Base-by-base conservation (phyloP, 2,888 invertebrate species). In the Cheilosia vernalis region DNA sequence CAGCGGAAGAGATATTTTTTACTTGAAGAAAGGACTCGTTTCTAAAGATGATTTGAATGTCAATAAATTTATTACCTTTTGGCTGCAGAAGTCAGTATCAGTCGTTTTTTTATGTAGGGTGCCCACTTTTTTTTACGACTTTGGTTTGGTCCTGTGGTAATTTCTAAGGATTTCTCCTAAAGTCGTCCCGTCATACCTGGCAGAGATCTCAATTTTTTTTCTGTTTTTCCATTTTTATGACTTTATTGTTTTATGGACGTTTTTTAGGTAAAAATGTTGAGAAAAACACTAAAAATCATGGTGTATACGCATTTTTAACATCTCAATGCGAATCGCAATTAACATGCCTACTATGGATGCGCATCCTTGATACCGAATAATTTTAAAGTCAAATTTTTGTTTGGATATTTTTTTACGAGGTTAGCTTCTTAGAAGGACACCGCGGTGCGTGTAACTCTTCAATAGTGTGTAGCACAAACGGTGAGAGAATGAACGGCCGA, bases 301-400 rank as follows among this genome's bases (percentile, higher is more conserved):
- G 30, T 5, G 47, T 60, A 33, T 60, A 33, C 27, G 27, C 53
- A 44, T 76, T 74, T 84, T 80, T 84, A 84, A 84, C 84, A 85
- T 85, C 85, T 85, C 81, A 85, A 85, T 85, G 81, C 81, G 85
- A 85, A 85, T 85, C 81, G 85, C 81, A 85, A 85, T 85, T 85
- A 85, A 85, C 81, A 66, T 76, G 81, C 85, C 44, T 37, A 17
- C 64, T 66, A 60, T 64, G 51, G 19, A 21, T 30, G 24, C 64
- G 61, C 55, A 85, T 85, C 77, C 85, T 81, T 80, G 81, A 81
- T 85, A 76, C 70, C 51, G 76, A 77, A 77, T 85, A 49, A 85
- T 77, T 76, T 81, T 64, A 51, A 69, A 84, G 74, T 80, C 64
- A 69, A 69, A 42, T 74, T 74, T 70, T 77, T 77, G 58, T 73